Conservation (phyloP, 2,113 vertebrate genomes). For the Neodontobutis hainanensis region DNA sequence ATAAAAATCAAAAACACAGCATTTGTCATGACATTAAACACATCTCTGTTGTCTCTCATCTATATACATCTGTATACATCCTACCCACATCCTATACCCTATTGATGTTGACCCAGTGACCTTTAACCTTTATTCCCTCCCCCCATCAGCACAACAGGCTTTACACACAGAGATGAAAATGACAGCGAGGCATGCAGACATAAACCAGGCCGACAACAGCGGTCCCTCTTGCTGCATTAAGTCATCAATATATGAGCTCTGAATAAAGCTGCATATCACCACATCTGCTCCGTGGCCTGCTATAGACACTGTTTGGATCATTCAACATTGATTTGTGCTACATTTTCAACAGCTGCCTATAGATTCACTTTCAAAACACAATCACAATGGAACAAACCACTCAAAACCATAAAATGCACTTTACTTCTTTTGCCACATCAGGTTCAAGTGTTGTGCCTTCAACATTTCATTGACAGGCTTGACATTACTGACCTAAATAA, state of each 20-base stretch:
- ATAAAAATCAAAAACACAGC: too few relatives aligned
- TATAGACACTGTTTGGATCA: conserved; percentile 36
- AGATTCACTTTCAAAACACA: conserved; percentile 39
- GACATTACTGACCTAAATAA: conserved; percentile 18
- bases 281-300: conserved; percentile 12
- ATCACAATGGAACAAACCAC: conserved; percentile 1
- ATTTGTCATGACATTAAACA: too few relatives aligned
- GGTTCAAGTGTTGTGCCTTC: background rate
- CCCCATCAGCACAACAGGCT: conserved; percentile 15
- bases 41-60: background rate
- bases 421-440: background rate
- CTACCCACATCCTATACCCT: background rate
- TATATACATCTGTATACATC: background rate
- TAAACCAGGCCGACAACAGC: conserved; percentile 9
- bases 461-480: background rate
- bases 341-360: conserved; percentile 30
- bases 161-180: conserved; percentile 17
- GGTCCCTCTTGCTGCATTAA: conserved; percentile 31
- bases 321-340: conserved; percentile 60
- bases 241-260: conserved; percentile 35
- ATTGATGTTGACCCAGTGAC: conserved; percentile 19
- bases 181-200: background rate
- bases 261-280: conserved; percentile 9
- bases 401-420: background rate
- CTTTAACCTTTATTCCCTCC: conserved; percentile 21